These are phyloP conservation scores for Ichneumon xanthorius DNA, from an alignment of 2,888 invertebrate genomes.

Conservation along the genomic window DNA sequence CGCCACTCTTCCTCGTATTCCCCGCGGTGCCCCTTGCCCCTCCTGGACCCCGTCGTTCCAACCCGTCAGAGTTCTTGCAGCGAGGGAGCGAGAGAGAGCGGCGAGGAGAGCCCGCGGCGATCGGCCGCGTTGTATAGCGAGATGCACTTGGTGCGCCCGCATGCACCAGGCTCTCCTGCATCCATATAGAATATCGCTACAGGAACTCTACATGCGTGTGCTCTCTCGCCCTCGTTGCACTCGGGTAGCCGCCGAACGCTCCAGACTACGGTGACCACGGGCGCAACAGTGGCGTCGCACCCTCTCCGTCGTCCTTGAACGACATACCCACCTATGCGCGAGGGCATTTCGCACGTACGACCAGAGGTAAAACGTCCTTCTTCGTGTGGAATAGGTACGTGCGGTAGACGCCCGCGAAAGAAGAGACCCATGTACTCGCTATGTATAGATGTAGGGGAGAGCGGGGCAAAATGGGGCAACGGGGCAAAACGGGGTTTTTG, in stretches of 20 bases:
- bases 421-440: constrained; percentile 1
- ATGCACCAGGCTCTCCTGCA: constrained; percentile 34
- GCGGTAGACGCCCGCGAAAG: constrained; percentile 36
- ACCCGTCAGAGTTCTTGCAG: constrained; percentile 75
- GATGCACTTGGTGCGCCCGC: constrained; percentile 64
- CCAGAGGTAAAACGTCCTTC: constrained; percentile 29
- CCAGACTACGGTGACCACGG: constrained; percentile 44
- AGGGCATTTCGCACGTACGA: constrained; percentile 26
- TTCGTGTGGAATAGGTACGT: constrained; percentile 24
- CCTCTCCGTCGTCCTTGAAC: constrained; percentile 67
- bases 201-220: constrained; percentile 21
- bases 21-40: constrained; percentile 75
- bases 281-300: constrained; percentile 80
- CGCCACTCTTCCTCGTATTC: constrained; percentile 62
- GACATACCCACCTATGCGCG: constrained; percentile 56
- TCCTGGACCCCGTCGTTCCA: constrained; percentile 71
- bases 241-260: constrained; percentile 69
- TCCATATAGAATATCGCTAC: constrained; percentile 64
- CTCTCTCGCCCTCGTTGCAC: constrained; percentile 74
- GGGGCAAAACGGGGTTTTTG: too few relatives aligned
- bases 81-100: constrained; percentile 64
- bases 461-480: too few relatives aligned
- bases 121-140: constrained; percentile 45
- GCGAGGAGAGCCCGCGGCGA: constrained; percentile 59
- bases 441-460: neutral